Conservation (phyloP, 2,113 vertebrate genomes). For the Sigmodon hispidus region DNA sequence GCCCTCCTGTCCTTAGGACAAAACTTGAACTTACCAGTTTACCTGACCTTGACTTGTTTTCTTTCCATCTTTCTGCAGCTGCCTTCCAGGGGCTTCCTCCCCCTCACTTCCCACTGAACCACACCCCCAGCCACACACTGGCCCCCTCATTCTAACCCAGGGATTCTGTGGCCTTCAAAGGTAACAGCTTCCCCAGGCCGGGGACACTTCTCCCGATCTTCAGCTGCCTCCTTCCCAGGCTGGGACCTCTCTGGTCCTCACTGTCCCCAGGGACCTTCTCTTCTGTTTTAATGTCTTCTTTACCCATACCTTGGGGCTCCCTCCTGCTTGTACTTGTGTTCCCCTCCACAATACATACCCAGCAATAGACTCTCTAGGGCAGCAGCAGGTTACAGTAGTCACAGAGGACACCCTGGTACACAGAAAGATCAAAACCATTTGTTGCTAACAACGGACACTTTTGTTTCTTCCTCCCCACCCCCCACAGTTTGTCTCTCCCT, state of each 20-base stretch:
- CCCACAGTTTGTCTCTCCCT: not conserved
- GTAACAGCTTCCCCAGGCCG: not conserved
- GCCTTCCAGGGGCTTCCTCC: not conserved
- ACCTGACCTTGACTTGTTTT: not conserved
- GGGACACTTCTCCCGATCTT: not conserved
- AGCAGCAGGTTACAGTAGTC: not conserved
- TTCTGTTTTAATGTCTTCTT: not conserved
- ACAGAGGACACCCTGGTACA: not conserved
- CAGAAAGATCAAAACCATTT: conserved; percentile 12
- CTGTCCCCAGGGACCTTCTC: not conserved
- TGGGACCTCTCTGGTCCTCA: not conserved
- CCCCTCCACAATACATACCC: too few relatives aligned
- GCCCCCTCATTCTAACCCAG: not conserved
- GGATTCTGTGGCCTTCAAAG: not conserved
- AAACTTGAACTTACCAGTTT: not conserved
- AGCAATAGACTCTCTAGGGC: not conserved
- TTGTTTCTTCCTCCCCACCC: not conserved
- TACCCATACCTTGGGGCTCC: not conserved
- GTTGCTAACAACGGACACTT: conserved; percentile 12
- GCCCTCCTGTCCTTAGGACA: not conserved
- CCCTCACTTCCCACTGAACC: not conserved
- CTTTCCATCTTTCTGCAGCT: not conserved
- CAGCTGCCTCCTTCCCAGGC: not conserved
- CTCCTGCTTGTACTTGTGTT: not conserved
- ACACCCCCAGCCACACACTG: not conserved